Evolutionary conservation across 35 echinoderm and acorn worm genomes (phyloP).

Genomic region (Ophioderma brevispina): DNA sequence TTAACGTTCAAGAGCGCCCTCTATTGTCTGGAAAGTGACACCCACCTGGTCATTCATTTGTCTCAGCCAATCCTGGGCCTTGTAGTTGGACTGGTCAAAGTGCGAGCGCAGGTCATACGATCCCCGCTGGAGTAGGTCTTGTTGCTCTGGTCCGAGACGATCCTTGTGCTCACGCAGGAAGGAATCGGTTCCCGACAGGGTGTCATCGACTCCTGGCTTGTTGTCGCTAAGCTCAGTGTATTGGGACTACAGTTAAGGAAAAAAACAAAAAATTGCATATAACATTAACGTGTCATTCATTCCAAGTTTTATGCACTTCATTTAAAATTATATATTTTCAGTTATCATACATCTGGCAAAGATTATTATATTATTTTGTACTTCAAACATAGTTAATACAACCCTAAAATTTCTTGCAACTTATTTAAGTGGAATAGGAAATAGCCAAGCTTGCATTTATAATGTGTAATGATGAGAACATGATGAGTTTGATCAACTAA

Average conservation of each 20-base stretch:
- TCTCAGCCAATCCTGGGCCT: slow-evolving; percentile 73
- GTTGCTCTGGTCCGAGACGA: slow-evolving; percentile 82
- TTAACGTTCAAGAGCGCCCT: not conserved
- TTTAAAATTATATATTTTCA: no score
- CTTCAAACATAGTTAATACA: no score
- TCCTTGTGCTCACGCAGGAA: slow-evolving; percentile 95
- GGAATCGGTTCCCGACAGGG: slow-evolving; percentile 48
- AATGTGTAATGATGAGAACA: no score
- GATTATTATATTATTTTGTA: no score
- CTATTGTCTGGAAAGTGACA: slow-evolving; percentile 1
- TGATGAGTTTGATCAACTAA: no score
- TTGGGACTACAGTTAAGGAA: slow-evolving; percentile 39
- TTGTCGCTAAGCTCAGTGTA: slow-evolving; percentile 77
- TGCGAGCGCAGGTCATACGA: slow-evolving; percentile 86
- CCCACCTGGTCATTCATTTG: slow-evolving; percentile 87
- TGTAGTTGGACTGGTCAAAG: slow-evolving; percentile 85
- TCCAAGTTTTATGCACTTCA: no score
- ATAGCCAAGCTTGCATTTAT: no score
- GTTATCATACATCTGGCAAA: no score
- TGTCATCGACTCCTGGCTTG: slow-evolving; percentile 74
- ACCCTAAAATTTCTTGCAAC: no score
- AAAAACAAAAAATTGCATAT: no score
- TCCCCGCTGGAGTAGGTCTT: slow-evolving; percentile 77
- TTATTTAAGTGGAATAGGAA: no score
- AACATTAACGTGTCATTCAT: no score